These are phyloP conservation scores for Micoletzkya japonica DNA, from an alignment of 2,888 invertebrate species.

Conservation along the genomic window DNA sequence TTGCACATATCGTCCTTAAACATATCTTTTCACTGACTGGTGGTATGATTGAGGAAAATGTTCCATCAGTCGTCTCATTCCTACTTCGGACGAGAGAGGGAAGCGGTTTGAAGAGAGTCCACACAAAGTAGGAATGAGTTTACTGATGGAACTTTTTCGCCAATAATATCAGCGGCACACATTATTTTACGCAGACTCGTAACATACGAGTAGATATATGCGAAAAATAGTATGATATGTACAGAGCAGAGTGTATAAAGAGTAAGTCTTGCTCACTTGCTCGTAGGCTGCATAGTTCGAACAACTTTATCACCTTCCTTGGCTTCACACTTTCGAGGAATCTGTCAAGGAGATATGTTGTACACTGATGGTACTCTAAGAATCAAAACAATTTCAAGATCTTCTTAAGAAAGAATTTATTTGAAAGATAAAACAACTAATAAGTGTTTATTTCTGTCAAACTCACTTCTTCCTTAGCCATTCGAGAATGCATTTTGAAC, in stretches of 20 bases:
- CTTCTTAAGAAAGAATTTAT: neutral
- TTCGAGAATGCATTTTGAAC: slow-evolving; percentile 44
- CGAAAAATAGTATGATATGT: no score
- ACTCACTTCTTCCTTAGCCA: slow-evolving; percentile 37
- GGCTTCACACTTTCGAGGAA: slow-evolving; percentile 34
- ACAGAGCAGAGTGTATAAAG: no score
- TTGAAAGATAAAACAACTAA: slow-evolving; percentile 5
- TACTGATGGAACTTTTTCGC: no score
- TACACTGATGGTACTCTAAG: neutral
- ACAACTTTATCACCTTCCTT: slow-evolving; percentile 41
- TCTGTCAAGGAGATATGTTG: slow-evolving; percentile 22
- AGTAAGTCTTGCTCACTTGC: slow-evolving; percentile 45
- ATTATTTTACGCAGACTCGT: no score
- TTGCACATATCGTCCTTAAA: slow-evolving; percentile 45
- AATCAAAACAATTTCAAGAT: neutral
- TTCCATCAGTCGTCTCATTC: no score
- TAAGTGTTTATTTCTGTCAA: neutral
- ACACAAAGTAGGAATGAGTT: no score
- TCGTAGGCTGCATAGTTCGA: slow-evolving; percentile 43
- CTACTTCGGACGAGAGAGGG: no score
- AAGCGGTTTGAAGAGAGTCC: no score
- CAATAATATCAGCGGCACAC: no score
- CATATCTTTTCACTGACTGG: neutral
- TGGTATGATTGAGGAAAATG: no score
- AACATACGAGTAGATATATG: no score